Percentiles rank a stretch among this genome's conserved stretches.
These are phyloP conservation scores for Cardiocondyla obscurior DNA, from an alignment of 1,140 invertebrate species.

Conservation along the genomic window DNA sequence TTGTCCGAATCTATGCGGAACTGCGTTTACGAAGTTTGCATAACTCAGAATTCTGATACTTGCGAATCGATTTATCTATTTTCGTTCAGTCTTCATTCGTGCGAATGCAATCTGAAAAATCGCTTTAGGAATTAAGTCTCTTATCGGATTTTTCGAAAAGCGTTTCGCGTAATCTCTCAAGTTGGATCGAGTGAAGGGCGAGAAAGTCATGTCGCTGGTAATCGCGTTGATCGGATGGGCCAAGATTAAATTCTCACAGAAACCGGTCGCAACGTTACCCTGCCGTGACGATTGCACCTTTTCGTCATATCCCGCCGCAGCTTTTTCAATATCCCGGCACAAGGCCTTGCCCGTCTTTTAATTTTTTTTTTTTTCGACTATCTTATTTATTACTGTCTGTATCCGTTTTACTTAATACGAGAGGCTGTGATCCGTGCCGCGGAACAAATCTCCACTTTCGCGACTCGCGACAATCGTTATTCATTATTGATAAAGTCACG, in stretches of 20 bases:
- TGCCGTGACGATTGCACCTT: not conserved
- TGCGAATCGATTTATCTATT: not conserved
- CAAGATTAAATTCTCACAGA: slow-evolving; percentile 31
- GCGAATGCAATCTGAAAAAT: not conserved
- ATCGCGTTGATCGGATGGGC: not conserved
- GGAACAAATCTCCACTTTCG: not conserved
- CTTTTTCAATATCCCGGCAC: not conserved
- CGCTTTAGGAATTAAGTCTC: not conserved
- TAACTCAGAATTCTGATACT: not conserved
- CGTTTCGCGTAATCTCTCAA: not conserved
- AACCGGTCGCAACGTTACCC: not conserved
- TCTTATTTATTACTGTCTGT: too few species aligned
- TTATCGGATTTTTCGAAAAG: not conserved
- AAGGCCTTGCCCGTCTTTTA: too few species aligned
- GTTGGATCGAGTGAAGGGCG: not conserved
- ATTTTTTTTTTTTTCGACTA: too few species aligned
- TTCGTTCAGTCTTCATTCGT: not conserved
- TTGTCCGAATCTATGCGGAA: not conserved
- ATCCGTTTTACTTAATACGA: too few species aligned
- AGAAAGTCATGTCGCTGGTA: not conserved
- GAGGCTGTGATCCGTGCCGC: not conserved
- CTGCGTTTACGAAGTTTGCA: not conserved
- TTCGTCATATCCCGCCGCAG: not conserved
- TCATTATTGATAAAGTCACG: slow-evolving; percentile 12
- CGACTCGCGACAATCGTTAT: not conserved